Percentiles rank a stretch among this genome's conserved stretches.
These are phyloP conservation scores for Eupithecia insigniata DNA, from an alignment of 2,888 invertebrate species.

Conservation along the genomic window DNA sequence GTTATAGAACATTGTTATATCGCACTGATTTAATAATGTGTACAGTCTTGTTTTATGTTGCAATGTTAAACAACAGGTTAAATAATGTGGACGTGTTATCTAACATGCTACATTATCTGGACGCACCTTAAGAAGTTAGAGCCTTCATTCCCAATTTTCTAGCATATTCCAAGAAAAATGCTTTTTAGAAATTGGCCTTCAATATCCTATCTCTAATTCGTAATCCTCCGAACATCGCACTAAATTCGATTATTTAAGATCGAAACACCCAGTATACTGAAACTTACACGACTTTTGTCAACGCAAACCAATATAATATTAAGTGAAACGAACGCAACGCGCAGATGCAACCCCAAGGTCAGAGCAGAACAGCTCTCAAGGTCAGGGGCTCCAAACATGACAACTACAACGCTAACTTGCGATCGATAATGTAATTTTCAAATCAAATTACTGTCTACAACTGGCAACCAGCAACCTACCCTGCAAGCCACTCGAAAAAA, in stretches of 20 bases:
- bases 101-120: too few relatives aligned
- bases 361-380: not conserved
- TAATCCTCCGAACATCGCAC: not conserved
- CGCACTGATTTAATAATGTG: too few relatives aligned
- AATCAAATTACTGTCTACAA: not conserved
- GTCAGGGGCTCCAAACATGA: constrained; percentile 1
- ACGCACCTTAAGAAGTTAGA: too few relatives aligned
- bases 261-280: not conserved
- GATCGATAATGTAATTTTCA: not conserved
- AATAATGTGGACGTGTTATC: too few relatives aligned
- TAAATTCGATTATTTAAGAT: not conserved
- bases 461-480: not conserved
- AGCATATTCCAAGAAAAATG: not conserved
- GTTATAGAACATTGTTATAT: too few relatives aligned
- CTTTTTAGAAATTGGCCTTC: not conserved
- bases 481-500: not conserved
- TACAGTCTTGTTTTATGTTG: too few relatives aligned
- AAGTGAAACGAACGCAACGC: not conserved
- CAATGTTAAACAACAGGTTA: too few relatives aligned
- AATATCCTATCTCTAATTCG: not conserved
- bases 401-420: not conserved
- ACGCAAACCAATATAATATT: not conserved
- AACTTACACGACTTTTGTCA: not conserved
- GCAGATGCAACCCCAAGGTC: constrained; percentile 5
- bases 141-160: not conserved